phyloP scores from a whole-genome alignment of 2,888 invertebrate species.

The Macrosiphum euphorbiae region DNA sequence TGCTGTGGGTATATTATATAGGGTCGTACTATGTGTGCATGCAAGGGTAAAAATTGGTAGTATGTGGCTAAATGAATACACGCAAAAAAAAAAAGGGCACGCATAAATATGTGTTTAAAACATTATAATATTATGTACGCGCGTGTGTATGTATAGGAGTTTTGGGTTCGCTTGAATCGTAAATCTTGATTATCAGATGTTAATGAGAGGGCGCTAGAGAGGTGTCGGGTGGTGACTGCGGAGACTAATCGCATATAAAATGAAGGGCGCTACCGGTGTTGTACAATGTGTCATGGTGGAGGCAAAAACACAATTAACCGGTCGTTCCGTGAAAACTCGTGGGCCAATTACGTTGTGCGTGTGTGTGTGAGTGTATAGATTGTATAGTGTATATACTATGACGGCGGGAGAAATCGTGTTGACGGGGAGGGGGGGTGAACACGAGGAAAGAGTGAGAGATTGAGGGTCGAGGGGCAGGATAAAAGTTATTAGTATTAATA shows the following conservation, averaged over 20 bases:
- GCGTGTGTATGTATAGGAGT: neutral
- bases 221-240: slow-evolving; percentile 34
- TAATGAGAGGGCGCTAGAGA: slow-evolving; percentile 52
- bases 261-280: slow-evolving; percentile 48
- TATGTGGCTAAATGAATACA: slow-evolving; percentile 32
- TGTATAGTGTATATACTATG: neutral
- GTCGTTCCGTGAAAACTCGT: slow-evolving; percentile 47
- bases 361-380: neutral
- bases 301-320: slow-evolving; percentile 62
- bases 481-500: slow-evolving; percentile 58
- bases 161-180: slow-evolving; percentile 16
- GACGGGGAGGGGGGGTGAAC: neutral
- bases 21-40: neutral
- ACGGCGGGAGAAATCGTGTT: neutral
- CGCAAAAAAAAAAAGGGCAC: neutral
- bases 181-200: slow-evolving; percentile 58
- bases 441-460: neutral
- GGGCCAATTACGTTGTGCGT: slow-evolving; percentile 45
- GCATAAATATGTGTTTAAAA: slow-evolving; percentile 39
- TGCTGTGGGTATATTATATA: neutral
- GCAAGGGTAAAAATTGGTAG: neutral
- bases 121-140: neutral
- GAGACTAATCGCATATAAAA: slow-evolving; percentile 58
- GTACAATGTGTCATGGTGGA: slow-evolving; percentile 58
- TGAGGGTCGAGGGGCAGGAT: neutral